phyloP scores from a whole-genome alignment of 2,797 vertebrate species.

The Mus minutoides region DNA sequence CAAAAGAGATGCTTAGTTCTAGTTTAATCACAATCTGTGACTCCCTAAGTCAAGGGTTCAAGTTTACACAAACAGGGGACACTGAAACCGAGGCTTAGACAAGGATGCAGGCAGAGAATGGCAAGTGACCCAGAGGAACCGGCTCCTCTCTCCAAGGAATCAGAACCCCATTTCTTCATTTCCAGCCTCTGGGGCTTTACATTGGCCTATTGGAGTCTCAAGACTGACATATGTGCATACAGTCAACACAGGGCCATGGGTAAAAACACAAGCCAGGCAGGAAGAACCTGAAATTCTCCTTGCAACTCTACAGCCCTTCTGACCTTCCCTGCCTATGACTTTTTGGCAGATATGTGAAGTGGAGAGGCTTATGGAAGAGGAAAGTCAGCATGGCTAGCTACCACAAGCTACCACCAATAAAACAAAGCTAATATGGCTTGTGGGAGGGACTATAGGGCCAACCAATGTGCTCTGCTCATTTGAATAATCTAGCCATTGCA shows the following conservation, averaged over 20 bases:
- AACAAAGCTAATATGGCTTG: neutral
- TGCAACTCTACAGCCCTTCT: neutral
- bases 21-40: neutral
- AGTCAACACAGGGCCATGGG: neutral
- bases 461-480: neutral
- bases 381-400: neutral
- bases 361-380: neutral
- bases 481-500: neutral
- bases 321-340: neutral
- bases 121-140: neutral
- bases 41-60: neutral
- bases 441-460: neutral
- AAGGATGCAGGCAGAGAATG: accelerated
- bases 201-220: neutral
- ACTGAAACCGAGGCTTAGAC: neutral
- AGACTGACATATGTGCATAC: neutral
- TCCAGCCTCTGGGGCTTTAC: neutral
- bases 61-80: neutral
- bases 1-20: neutral
- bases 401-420: neutral
- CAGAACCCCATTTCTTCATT: neutral
- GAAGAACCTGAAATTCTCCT: neutral
- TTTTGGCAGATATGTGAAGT: neutral
- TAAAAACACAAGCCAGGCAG: neutral
- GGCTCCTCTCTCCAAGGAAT: neutral